Evolutionary conservation across 2,113 vertebrate species (phyloP).

Genomic region (Gadus chalcogrammus): DNA sequence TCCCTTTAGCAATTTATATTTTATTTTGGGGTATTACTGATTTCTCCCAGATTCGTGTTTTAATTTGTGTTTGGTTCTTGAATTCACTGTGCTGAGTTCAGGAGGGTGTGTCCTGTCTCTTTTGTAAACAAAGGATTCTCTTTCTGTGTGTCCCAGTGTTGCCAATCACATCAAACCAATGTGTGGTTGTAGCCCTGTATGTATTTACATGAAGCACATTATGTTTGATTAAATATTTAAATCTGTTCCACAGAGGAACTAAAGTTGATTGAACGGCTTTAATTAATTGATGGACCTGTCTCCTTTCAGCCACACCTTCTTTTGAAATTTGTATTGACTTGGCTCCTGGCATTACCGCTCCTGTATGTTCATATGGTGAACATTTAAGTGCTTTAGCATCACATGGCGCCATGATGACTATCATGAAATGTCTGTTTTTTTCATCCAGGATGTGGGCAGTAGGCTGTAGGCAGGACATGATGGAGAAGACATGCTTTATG

Average conservation of each 20-base stretch:
- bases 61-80: constrained; percentile 2
- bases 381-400: constrained; percentile 12
- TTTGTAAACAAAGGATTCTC: constrained; percentile 66
- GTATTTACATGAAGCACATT: no score
- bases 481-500: constrained; percentile 48
- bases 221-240: no score
- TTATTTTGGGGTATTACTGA: constrained; percentile 30
- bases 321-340: constrained; percentile 34
- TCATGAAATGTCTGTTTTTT: background rate
- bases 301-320: constrained; percentile 30
- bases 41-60: constrained; percentile 21
- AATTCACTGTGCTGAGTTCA: constrained; percentile 53
- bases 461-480: constrained; percentile 17
- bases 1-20: constrained; percentile 14
- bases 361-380: constrained; percentile 32
- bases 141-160: background rate
- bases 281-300: constrained; percentile 15
- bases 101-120: constrained; percentile 69
- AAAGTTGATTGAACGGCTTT: background rate
- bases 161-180: background rate
- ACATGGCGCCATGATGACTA: constrained; percentile 1
- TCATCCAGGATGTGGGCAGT: background rate
- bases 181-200: background rate
- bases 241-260: background rate
- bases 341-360: constrained; percentile 38